Evolutionary conservation across 2,888 invertebrate genomes (phyloP).

Genomic region (Masnerella sp.): DNA sequence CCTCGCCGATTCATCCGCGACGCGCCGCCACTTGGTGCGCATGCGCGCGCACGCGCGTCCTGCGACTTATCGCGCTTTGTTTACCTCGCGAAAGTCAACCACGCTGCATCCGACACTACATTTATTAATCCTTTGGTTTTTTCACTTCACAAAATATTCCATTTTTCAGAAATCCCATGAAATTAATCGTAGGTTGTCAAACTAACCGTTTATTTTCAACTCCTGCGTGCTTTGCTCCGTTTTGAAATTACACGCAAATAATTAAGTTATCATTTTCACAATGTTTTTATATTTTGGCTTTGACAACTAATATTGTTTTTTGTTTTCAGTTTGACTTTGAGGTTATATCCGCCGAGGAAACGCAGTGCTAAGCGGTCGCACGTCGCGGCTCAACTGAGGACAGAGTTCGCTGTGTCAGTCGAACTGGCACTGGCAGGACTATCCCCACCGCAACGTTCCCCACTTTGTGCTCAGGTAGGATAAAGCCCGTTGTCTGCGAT

Average conservation of each 20-base stretch:
- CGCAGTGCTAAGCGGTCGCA: slow-evolving; percentile 68
- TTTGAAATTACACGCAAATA: too few species aligned
- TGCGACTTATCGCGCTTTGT: slow-evolving; percentile 35
- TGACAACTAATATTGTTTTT: too few species aligned
- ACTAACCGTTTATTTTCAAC: too few species aligned
- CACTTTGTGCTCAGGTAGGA: slow-evolving; percentile 44
- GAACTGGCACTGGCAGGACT: slow-evolving; percentile 21
- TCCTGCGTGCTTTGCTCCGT: too few species aligned
- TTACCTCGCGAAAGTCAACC: slow-evolving; percentile 43
- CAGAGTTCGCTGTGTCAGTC: slow-evolving; percentile 49
- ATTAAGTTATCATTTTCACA: too few species aligned
- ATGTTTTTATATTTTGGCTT: too few species aligned
- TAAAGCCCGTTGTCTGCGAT: slow-evolving; percentile 51
- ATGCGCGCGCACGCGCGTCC: slow-evolving; percentile 48
- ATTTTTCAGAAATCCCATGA: too few species aligned
- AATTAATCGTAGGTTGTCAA: too few species aligned
- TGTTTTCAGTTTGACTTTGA: neutral
- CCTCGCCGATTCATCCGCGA: slow-evolving; percentile 26
- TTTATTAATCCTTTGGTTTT: neutral
- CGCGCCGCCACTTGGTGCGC: slow-evolving; percentile 29
- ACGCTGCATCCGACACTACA: slow-evolving; percentile 8
- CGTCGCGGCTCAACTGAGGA: slow-evolving; percentile 72
- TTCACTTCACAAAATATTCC: neutral
- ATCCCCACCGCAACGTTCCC: slow-evolving; percentile 45
- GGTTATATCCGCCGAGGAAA: neutral